A percentile compares a stretch with the other conserved stretches of the same genome.
Conservation (phyloP, 2,113 vertebrate genomes). For the Zosterops hypoxanthus region DNA sequence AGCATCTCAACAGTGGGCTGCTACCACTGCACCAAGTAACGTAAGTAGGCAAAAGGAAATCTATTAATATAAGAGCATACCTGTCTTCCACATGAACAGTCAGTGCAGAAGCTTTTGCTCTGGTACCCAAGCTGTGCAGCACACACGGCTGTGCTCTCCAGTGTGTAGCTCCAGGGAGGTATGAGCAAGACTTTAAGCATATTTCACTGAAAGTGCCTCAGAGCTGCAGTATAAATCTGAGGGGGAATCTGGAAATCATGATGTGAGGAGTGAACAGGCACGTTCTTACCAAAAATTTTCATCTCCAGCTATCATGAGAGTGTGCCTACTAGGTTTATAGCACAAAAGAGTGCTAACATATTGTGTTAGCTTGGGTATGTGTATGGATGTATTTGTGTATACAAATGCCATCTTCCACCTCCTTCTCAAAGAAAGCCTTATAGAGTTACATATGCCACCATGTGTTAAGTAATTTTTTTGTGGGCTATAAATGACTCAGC, state of each 20-base stretch:
- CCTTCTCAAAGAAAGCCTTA: slow-evolving; percentile 41
- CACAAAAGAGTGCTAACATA: slow-evolving; percentile 41
- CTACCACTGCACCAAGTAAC: background rate
- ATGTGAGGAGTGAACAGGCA: slow-evolving; percentile 22
- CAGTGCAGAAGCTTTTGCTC: slow-evolving; percentile 56
- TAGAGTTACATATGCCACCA: slow-evolving; percentile 52
- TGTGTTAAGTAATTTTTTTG: slow-evolving; percentile 59
- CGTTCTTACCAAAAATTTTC: slow-evolving; percentile 15
- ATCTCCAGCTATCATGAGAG: background rate
- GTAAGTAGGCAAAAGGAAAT: background rate
- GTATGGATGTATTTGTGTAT: slow-evolving; percentile 37
- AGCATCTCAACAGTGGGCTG: background rate
- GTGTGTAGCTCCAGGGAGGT: slow-evolving; percentile 41
- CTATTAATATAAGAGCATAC: slow-evolving; percentile 44
- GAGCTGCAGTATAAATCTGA: slow-evolving; percentile 47
- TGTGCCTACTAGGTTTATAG: slow-evolving; percentile 1
- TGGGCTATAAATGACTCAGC: slow-evolving; percentile 57
- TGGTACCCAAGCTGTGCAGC: slow-evolving; percentile 45
- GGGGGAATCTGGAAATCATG: slow-evolving; percentile 33
- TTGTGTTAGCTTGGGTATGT: background rate
- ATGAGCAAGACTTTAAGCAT: slow-evolving; percentile 59
- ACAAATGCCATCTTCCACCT: slow-evolving; percentile 63
- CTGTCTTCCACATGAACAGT: slow-evolving; percentile 50
- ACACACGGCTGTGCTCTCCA: slow-evolving; percentile 41
- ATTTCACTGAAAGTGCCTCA: slow-evolving; percentile 50